Evolutionary conservation across 2,113 vertebrate species (phyloP).

Genomic region (Mesitornis unicolor): DNA sequence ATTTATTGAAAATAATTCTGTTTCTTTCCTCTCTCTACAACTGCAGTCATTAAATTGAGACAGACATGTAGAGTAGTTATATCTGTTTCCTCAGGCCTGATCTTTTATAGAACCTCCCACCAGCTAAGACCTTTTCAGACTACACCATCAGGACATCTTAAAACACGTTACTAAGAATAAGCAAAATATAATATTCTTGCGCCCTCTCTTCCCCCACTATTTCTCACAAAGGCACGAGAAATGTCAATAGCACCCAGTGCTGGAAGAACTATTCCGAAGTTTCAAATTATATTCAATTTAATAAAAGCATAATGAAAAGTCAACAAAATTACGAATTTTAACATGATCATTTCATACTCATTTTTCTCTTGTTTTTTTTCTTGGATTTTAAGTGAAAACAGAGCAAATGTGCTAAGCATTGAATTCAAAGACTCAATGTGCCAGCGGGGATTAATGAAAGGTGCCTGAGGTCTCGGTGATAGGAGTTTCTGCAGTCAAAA

Average conservation of each 20-base stretch:
- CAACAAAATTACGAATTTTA: neutral
- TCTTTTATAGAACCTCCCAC: neutral
- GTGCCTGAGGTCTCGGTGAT: neutral
- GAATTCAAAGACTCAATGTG: neutral
- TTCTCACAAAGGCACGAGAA: neutral
- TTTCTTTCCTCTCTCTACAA: neutral
- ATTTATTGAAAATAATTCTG: conserved; percentile 21
- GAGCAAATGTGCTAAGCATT: neutral
- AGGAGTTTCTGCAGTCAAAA: neutral
- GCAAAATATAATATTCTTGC: neutral
- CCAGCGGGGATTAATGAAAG: neutral
- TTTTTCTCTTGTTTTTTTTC: neutral
- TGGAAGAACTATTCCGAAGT: neutral
- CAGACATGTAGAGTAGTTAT: neutral
- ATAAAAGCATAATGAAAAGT: neutral
- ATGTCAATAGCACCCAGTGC: neutral
- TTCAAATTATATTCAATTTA: neutral
- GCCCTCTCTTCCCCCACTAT: neutral
- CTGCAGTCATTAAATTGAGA: neutral
- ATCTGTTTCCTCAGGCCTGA: neutral
- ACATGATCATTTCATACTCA: neutral
- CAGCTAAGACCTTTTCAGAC: neutral
- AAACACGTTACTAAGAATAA: neutral
- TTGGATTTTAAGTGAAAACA: neutral
- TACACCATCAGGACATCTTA: neutral